These are phyloP conservation scores for Scolopax mira DNA, from an alignment of 2,113 vertebrate species.

Conservation along the genomic window DNA sequence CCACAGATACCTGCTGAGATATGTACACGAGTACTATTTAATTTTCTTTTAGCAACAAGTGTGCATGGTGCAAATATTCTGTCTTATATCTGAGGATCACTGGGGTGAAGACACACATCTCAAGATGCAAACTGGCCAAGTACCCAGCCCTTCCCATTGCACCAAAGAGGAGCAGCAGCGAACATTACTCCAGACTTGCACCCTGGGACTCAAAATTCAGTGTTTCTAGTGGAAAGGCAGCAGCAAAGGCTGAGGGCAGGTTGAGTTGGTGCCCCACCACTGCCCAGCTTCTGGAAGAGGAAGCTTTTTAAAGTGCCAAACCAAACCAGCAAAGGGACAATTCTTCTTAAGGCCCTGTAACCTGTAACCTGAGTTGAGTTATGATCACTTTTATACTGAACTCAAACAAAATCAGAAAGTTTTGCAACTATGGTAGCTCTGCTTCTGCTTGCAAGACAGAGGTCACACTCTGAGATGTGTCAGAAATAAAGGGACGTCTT, in stretches of 20 bases:
- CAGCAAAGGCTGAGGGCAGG: neutral
- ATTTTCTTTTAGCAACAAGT: neutral
- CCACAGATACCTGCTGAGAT: neutral
- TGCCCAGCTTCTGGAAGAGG: neutral
- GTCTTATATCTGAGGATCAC: fast-evolving
- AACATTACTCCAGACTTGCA: neutral
- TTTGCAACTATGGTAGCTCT: neutral
- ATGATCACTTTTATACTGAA: neutral
- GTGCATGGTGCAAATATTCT: neutral
- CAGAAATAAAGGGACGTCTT: neutral
- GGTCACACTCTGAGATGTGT: neutral
- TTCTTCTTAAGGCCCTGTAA: neutral
- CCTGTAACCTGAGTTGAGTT: neutral
- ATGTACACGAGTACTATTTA: neutral
- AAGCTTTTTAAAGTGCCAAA: neutral
- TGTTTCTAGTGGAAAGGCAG: neutral
- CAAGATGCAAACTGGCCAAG: neutral
- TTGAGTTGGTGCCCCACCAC: neutral
- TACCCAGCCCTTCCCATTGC: neutral
- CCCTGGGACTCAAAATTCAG: neutral
- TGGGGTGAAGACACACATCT: neutral
- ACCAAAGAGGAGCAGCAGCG: neutral
- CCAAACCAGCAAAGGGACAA: neutral
- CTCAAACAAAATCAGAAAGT: neutral
- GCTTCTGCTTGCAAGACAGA: neutral